Evolutionary conservation across 2,113 vertebrate genomes (phyloP).

Genomic region (Pomatostomus ruficeps): DNA sequence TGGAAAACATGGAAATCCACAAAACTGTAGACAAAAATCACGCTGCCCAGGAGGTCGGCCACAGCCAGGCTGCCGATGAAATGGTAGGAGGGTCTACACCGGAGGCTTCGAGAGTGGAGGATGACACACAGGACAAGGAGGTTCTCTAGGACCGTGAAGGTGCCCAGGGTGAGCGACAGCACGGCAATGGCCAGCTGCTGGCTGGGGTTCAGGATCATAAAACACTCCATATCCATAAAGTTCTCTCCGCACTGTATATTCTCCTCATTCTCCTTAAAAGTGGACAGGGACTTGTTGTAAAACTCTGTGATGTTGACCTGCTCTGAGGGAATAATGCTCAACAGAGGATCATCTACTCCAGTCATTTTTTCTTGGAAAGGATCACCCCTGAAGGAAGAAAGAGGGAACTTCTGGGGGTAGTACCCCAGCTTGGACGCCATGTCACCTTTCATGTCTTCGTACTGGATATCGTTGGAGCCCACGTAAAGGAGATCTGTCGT

Average conservation of each 20-base stretch:
- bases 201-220: conserved; percentile 97
- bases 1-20: conserved; percentile 98
- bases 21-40: conserved; percentile 99
- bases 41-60: conserved; percentile 93
- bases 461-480: conserved; percentile 92
- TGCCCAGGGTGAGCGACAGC: conserved; percentile 91
- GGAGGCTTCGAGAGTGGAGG: conserved; percentile 91
- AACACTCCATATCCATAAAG: conserved; percentile 99
- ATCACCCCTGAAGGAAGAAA: conserved; percentile 90
- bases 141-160: conserved; percentile 97
- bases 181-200: conserved; percentile 95
- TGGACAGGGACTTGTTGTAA: conserved; percentile 85
- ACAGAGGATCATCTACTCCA: conserved; percentile 82
- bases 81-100: conserved; percentile 95
- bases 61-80: conserved; percentile 97
- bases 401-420: conserved; percentile 86
- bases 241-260: conserved; percentile 95
- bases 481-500: conserved; percentile 93
- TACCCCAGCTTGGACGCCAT: conserved; percentile 88
- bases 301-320: conserved; percentile 89
- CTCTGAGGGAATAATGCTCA: conserved; percentile 82
- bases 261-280: conserved; percentile 81
- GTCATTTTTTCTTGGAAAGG: conserved; percentile 90
- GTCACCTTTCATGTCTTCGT: conserved; percentile 83
- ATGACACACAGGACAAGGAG: conserved; percentile 93